Evolutionary conservation across 2,888 invertebrate species (phyloP).

Genomic region (Brenthis ino): DNA sequence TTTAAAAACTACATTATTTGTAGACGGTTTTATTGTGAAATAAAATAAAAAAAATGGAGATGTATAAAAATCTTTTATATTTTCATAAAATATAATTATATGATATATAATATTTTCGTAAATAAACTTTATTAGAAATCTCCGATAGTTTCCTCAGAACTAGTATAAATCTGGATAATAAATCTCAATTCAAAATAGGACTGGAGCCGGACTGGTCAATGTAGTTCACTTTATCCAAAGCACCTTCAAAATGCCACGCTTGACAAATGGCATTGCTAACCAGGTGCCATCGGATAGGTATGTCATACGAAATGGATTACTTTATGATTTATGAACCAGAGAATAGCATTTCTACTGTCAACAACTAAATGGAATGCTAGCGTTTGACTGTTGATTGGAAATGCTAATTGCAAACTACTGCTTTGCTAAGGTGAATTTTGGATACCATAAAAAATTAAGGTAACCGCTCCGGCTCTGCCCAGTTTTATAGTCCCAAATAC

Average conservation of each 20-base stretch:
- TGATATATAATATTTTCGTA: no score
- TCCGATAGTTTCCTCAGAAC: neutral
- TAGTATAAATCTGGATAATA: conserved; percentile 10
- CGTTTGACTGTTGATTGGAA: conserved; percentile 22
- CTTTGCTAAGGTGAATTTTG: no score
- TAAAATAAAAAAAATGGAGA: no score
- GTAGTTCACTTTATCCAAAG: conserved; percentile 29
- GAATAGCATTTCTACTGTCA: conserved; percentile 26
- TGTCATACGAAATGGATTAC: conserved; percentile 43
- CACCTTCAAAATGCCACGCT: conserved; percentile 37
- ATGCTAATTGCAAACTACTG: conserved; percentile 10
- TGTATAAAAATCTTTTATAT: no score
- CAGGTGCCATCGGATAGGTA: conserved; percentile 38
- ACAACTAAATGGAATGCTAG: conserved; percentile 21
- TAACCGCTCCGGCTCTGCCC: no score
- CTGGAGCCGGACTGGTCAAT: conserved; percentile 23
- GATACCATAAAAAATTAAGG: no score
- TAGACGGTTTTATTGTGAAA: no score
- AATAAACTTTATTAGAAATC: no score
- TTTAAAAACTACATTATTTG: no score
- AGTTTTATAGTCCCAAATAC: no score
- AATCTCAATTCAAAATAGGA: conserved; percentile 14
- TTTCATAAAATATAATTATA: no score
- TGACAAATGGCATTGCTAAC: conserved; percentile 43
- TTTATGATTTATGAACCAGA: conserved; percentile 43